Base-by-base conservation (phyloP, 2,888 invertebrate species). In the Metalampra italica region DNA sequence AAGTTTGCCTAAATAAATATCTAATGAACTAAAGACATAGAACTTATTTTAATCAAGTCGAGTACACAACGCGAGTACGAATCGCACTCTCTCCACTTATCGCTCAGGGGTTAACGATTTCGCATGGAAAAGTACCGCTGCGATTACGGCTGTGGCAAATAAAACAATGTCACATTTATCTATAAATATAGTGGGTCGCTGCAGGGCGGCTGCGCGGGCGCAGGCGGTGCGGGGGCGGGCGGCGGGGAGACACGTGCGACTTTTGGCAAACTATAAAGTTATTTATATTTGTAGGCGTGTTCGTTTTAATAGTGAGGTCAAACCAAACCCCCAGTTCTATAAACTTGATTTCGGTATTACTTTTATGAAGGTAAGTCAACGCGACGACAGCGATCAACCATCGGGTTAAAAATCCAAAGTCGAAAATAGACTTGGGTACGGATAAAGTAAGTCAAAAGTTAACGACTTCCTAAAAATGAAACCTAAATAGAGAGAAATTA, bases 41-140 rank as follows among this genome's bases (percentile, higher is more conserved):
- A 5, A 22, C 22, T 22, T 22, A 22, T 22, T 22, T 3, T 22
- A 22, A 22, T 22, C 5, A 22, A 22, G 22, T 22, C 2, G 22
- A 22, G 22, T 22, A 22, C 5, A 22, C 22, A 7, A 8, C 36
- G n/a, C n/a, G 36, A 36, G 36, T 22, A 22, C 22, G 22, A 22
- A 22, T 22, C 22, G 34, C 46, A 62, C 73, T 72, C 71, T 73
- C 69, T 65, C 60, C 58, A 51, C 66, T 69, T 84, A 82, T 85
- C 82, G 51, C 60, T 43, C 51, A 60, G 75, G 64, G 81, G 86
- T 83, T 84, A 81, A 83, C 66, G 77, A 71, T 83, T 78, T 80
- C 67, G 77, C 77, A 75, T 84, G 88, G 88, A 88, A 88, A 88
- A 82, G 68, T 86, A 86, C 88, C 7, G 62, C 58, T 54, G 47